Conservation (phyloP, 2,797 vertebrate genomes). For the Pygocentrus nattereri region DNA sequence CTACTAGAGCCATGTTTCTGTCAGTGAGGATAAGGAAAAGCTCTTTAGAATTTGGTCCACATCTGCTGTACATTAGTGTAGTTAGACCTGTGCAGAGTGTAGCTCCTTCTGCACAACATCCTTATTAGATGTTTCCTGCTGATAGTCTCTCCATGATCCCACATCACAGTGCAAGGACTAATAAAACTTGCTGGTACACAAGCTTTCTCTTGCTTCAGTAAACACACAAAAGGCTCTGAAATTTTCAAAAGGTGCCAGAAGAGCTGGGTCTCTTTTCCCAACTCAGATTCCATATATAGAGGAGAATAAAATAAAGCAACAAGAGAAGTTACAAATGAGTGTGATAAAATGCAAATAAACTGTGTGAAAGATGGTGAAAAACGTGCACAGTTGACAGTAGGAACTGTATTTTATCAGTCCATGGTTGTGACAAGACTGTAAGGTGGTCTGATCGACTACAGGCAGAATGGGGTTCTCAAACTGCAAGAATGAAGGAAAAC, state of each 20-base stretch:
- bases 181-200: slow-evolving; percentile 4
- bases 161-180: slow-evolving; percentile 15
- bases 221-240: slow-evolving; percentile 47
- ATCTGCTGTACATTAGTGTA: neutral
- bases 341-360: neutral
- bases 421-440: neutral
- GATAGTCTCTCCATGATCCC: neutral
- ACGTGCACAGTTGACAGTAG: neutral
- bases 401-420: neutral
- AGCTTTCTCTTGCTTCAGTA: slow-evolving; percentile 42
- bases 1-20: neutral
- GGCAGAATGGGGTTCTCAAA: neutral
- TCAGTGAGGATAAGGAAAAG: neutral
- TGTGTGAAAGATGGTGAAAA: neutral
- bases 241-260: slow-evolving; percentile 59
- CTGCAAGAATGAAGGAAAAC: neutral
- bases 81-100: neutral
- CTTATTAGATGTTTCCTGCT: neutral
- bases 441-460: neutral
- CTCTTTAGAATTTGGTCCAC: neutral
- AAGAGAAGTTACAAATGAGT: too few species aligned
- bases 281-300: neutral
- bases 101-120: neutral
- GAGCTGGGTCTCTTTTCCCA: neutral
- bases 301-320: slow-evolving; percentile 3